Conservation (phyloP, 1,140 invertebrate genomes). For the Maniola jurtina region DNA sequence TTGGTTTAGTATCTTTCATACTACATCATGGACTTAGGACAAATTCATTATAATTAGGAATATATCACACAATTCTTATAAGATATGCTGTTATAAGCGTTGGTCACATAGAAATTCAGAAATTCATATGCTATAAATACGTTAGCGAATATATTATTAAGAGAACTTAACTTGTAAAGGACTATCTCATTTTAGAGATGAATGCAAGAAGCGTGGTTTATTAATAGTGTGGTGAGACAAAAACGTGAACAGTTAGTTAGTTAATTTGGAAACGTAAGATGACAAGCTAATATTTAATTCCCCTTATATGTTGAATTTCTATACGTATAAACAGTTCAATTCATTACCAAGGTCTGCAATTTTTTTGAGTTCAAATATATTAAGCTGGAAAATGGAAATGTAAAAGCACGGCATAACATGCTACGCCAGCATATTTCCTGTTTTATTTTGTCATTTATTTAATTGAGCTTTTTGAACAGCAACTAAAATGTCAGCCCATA, state of each 20-base stretch:
- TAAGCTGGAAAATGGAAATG: too few species aligned
- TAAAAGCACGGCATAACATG: too few species aligned
- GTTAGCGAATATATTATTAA: constrained; percentile 21
- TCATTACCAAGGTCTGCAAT: too few species aligned
- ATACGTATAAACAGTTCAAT: too few species aligned
- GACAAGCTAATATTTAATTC: too few species aligned
- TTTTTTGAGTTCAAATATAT: too few species aligned
- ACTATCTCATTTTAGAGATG: constrained; percentile 24
- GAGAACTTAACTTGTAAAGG: constrained; percentile 26
- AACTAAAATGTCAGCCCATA: too few species aligned
- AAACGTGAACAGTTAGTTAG: not conserved
- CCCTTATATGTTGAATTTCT: too few species aligned
- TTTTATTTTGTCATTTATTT: too few species aligned
- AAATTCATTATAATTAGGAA: constrained; percentile 62
- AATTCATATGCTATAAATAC: constrained; percentile 33
- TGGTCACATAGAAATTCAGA: constrained; percentile 64
- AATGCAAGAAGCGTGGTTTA: constrained; percentile 23
- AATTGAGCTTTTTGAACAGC: too few species aligned
- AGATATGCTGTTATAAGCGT: constrained; percentile 74
- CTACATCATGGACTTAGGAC: constrained; percentile 62
- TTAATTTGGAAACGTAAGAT: too few species aligned
- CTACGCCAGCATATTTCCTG: too few species aligned
- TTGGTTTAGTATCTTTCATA: constrained; percentile 59
- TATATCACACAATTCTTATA: constrained; percentile 75
- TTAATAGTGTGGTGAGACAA: not conserved